A percentile compares a stretch with the other conserved stretches of the same genome.
These are phyloP conservation scores for Heliconius eleuchia DNA, from an alignment of 1,140 invertebrate genomes.

Conservation along the genomic window DNA sequence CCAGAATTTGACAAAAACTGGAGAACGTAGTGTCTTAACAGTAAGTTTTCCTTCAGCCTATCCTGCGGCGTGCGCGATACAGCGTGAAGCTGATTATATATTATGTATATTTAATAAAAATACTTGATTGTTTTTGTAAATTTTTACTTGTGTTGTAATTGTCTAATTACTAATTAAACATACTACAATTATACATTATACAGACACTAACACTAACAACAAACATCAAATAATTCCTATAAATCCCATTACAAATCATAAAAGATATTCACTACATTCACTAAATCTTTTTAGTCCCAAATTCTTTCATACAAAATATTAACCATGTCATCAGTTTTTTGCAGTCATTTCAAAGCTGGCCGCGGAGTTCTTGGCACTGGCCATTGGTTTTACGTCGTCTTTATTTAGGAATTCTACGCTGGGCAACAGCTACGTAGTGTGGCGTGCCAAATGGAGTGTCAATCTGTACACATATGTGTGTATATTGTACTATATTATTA, in stretches of 20 bases:
- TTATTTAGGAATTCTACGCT: constrained; percentile 22
- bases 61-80: too few species aligned
- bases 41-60: too few species aligned
- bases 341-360: constrained; percentile 15
- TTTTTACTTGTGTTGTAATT: too few species aligned
- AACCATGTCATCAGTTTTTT: constrained; percentile 3
- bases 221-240: background rate
- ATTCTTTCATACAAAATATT: background rate
- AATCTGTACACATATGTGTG: constrained; percentile 15
- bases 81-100: too few species aligned
- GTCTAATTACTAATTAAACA: too few species aligned
- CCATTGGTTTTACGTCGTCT: constrained; percentile 13
- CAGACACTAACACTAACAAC: too few species aligned
- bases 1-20: too few species aligned
- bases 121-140: too few species aligned
- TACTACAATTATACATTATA: too few species aligned
- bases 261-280: background rate
- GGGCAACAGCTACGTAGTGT: constrained; percentile 19
- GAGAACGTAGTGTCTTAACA: too few species aligned
- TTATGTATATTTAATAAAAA: too few species aligned
- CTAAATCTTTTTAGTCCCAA: background rate
- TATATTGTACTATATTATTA: constrained; percentile 8
- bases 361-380: constrained; percentile 15
- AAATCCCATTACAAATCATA: background rate
- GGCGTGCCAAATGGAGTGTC: constrained; percentile 25